Evolutionary conservation across 2,113 vertebrate species (phyloP), one percentile per base, ranked within the genome.

Genomic region (Chlorodrepanis virens): DNA sequence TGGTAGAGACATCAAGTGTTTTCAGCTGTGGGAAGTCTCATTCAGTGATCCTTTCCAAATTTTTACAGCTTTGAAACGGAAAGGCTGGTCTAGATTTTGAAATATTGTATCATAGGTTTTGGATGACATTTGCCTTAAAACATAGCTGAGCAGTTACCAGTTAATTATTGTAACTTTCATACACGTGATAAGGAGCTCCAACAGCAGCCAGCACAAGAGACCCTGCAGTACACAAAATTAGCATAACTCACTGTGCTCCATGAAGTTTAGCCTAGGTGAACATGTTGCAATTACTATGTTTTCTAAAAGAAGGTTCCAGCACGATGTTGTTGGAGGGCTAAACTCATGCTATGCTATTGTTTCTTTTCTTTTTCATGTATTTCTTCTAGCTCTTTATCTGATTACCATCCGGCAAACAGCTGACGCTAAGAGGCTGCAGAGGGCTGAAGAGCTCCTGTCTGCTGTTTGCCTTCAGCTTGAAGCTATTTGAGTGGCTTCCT

Each of bases 391-490:
- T 97, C 97, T 99, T 98, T 98, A 98, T 98, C 98, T 98, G 98
- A 98, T 98, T 98, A 98, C 98, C 98, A 98, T 98, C 97, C 97
- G 92, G 98, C 93, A 98, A 98, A 98, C 98, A 98, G 98, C 98
- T 99, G 98, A 98, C 97, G 75, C 95, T 96, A 98, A 98, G 98
- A 98, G 98, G 97, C 97, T 98, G 87, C 98, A 98, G 97, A 98
- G 98, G 97, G 96, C 97, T 98, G 97, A 98, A 98, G 98, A 98
- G 98, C 96, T 97, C 96, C 98, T 98, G 98, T 98, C 95, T 98
- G 98, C 98, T 98, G 97, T 98, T 98, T 97, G 96, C 97, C 96
- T 98, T 98, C 95, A 98, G 95, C 96, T 97, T 96, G 93, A 98
- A 98, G 96, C 97, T 97, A 87, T 94, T 97, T 98, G 97, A 97